Conservation (phyloP, 2,888 invertebrate genomes). For the Phoronis australis region DNA sequence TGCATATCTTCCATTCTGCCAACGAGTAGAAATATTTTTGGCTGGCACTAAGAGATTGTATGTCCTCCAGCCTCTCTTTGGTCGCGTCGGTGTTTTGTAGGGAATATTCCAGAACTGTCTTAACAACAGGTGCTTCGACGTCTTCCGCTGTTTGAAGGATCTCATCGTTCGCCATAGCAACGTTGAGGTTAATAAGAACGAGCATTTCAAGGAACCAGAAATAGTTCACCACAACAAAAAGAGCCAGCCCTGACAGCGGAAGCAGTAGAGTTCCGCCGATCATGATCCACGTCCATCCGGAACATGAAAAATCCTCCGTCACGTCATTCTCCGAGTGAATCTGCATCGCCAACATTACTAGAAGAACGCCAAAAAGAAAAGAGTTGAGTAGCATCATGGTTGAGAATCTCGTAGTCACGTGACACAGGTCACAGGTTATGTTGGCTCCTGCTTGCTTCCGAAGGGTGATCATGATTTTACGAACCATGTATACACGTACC, state of each 20-base stretch:
- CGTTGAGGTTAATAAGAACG: no score
- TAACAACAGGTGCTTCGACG: no score
- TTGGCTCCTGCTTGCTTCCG: no score
- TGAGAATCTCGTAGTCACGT: background rate
- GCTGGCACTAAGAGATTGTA: no score
- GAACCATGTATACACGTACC: background rate
- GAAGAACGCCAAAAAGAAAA: background rate
- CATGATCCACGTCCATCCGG: background rate
- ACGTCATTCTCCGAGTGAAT: background rate
- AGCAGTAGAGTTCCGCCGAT: background rate
- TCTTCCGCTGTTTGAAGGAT: no score
- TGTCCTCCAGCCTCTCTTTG: no score
- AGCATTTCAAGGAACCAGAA: background rate
- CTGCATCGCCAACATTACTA: background rate
- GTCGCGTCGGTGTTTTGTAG: no score
- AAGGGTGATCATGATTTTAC: background rate
- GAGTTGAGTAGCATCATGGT: background rate
- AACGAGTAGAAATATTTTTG: no score
- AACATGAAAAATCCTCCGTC: background rate
- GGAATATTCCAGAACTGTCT: no score
- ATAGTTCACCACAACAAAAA: background rate
- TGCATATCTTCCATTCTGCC: no score
- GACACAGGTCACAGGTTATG: no score
- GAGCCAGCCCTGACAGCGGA: background rate
- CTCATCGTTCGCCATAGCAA: no score